Evolutionary conservation across 2,888 invertebrate species (phyloP), one percentile per base, ranked within the genome.

Genomic region (Sphaerophoria taeniata): DNA sequence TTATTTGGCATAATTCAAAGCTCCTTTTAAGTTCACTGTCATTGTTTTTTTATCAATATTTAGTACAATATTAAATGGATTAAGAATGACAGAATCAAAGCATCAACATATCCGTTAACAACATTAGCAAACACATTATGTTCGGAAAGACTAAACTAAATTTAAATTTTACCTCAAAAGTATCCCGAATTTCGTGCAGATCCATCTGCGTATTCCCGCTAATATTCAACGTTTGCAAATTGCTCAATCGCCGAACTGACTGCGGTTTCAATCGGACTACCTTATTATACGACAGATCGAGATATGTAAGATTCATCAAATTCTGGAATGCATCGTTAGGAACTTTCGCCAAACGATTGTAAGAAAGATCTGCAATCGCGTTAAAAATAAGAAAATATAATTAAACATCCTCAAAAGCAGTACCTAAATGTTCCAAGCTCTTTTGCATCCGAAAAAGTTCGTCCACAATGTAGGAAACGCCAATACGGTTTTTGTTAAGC

Each of bases 261-360:
- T 94, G 94, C 6, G 94, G 93, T 89, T 96, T 95, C 84, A 96
- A 93, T 69, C 94, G 93, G 88, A 95, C 94, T 87, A 96, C 93
- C 91, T 95, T 95, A 90, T 97, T 96, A 90, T 95, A 95, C 87
- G 96, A 95, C 79, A 97, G 93, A 91, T 97, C 96, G 87, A 97
- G 92, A 88, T 95, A 94, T 81, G 93, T 92, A 76, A 97, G 93
- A 79, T 94, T 94, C 65, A 95, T 94, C 87, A 96, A 93, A 92
- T 96, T 96, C 87, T 94, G 93, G 90, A 97, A 96, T 65, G 96
- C 95, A 87, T 94, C 94, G 75, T 95, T 94, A 86, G 96, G 95
- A 88, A 97, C 93, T 90, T 96, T 94, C 51, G 95, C 95, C 87
- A 97, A 93, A 60, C 95, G 94, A 91, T 97, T 97, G 89, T 94